phyloP scores from a whole-genome alignment of 2,888 invertebrate species.

The Pyrocoelia pectoralis region DNA sequence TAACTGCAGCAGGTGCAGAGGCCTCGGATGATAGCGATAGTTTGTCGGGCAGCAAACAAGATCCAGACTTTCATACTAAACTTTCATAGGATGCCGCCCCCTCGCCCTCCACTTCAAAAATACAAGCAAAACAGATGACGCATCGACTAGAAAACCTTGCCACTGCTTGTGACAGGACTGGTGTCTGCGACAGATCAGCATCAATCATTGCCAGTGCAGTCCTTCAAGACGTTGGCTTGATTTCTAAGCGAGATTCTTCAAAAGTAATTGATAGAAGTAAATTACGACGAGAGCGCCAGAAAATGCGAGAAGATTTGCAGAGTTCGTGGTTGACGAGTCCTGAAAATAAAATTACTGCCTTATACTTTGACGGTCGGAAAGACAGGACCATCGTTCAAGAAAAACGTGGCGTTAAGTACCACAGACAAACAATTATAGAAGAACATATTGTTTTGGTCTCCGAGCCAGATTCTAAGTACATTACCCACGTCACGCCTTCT shows the following conservation, averaged over 20 bases:
- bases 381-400: conserved; percentile 29
- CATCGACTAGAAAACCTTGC: too few species aligned
- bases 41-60: too few species aligned
- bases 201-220: conserved; percentile 31
- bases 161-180: conserved; percentile 26
- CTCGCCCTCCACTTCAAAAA: too few species aligned
- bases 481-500: conserved; percentile 33
- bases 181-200: conserved; percentile 33
- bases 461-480: conserved; percentile 35
- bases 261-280: conserved; percentile 34
- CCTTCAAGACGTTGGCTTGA: conserved; percentile 11
- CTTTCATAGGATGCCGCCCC: too few species aligned
- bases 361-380: conserved; percentile 39
- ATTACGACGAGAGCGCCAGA: conserved; percentile 19
- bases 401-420: conserved; percentile 22
- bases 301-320: conserved; percentile 9
- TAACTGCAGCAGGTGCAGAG: too few species aligned
- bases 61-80: too few species aligned
- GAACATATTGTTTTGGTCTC: conserved; percentile 34
- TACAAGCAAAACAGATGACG: too few species aligned
- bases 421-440: conserved; percentile 29
- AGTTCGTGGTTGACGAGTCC: background rate
- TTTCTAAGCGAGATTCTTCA: conserved; percentile 13
- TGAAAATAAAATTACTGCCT: background rate
- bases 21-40: too few species aligned